Evolutionary conservation across 2,888 invertebrate genomes (phyloP).

Genomic region (Chrysotoxum bicinctum): DNA sequence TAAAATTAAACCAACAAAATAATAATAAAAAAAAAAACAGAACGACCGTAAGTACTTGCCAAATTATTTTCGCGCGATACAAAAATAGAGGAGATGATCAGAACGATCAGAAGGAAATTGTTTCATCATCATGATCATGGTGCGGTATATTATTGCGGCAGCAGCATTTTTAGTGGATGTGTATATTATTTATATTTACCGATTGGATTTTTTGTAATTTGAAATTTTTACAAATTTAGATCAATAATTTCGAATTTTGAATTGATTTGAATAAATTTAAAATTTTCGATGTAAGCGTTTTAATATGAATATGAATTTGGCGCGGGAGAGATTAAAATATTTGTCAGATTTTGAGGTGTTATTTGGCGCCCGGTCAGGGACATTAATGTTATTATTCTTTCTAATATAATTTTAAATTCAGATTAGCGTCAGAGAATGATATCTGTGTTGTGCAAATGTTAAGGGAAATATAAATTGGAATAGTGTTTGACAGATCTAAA

Average conservation of each 20-base stretch:
- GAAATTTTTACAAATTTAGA: conserved; percentile 53
- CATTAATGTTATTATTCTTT: conserved; percentile 6
- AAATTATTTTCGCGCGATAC: conserved; percentile 68
- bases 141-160: conserved; percentile 13
- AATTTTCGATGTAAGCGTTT: background rate
- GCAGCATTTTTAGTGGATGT: background rate
- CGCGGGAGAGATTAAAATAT: background rate
- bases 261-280: conserved; percentile 33
- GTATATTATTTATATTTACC: conserved; percentile 62
- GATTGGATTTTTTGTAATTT: conserved; percentile 51
- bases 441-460: conserved; percentile 5
- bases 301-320: background rate
- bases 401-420: conserved; percentile 23
- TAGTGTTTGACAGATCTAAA: background rate
- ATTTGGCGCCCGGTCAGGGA: conserved; percentile 37
- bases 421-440: conserved; percentile 6
- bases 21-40: background rate
- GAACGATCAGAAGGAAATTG: conserved; percentile 69
- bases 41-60: conserved; percentile 59
- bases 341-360: conserved; percentile 6
- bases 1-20: background rate
- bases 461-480: background rate
- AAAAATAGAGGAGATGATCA: conserved; percentile 63
- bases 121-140: conserved; percentile 45
- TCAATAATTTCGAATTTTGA: conserved; percentile 51